Percentiles rank a stretch among this genome's conserved stretches.
Conservation (phyloP, 2,113 vertebrate genomes). For the Hemibagrus wyckioides region DNA sequence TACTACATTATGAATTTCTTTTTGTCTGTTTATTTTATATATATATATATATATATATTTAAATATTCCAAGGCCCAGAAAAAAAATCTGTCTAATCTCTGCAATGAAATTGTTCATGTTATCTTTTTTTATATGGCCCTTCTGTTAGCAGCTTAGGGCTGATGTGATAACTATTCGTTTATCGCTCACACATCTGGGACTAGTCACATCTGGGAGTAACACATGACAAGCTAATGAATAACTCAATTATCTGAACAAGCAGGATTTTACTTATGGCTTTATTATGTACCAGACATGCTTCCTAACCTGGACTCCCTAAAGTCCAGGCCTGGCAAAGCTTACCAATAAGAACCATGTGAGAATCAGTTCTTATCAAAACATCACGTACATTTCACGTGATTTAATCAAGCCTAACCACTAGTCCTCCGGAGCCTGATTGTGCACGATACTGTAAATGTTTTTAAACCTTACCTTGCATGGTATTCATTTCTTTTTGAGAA, state of each 20-base stretch:
- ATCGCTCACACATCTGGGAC: not conserved
- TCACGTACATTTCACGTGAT: not conserved
- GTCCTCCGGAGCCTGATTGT: too few species aligned
- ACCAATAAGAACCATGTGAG: not conserved
- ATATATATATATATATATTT: conserved; percentile 76
- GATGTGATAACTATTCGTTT: conserved; percentile 46
- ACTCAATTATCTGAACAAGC: not conserved
- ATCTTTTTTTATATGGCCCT: conserved; percentile 83
- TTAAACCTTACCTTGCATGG: not conserved
- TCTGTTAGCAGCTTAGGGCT: conserved; percentile 78
- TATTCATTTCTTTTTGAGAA: not conserved
- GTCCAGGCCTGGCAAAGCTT: not conserved
- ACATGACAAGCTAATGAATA: not conserved
- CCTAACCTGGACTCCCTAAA: not conserved
- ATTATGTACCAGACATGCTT: not conserved
- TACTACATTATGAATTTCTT: conserved; percentile 74
- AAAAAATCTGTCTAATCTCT: conserved; percentile 89
- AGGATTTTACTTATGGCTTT: not conserved
- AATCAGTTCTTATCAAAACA: not conserved
- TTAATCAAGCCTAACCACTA: too few species aligned
- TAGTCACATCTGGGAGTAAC: not conserved
- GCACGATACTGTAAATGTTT: not conserved
- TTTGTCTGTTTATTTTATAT: conserved; percentile 62
- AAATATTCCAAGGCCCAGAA: conserved; percentile 77
- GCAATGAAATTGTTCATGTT: conserved; percentile 84